Conservation (phyloP, 2,797 vertebrate genomes). For the Holocentrus rufus region DNA sequence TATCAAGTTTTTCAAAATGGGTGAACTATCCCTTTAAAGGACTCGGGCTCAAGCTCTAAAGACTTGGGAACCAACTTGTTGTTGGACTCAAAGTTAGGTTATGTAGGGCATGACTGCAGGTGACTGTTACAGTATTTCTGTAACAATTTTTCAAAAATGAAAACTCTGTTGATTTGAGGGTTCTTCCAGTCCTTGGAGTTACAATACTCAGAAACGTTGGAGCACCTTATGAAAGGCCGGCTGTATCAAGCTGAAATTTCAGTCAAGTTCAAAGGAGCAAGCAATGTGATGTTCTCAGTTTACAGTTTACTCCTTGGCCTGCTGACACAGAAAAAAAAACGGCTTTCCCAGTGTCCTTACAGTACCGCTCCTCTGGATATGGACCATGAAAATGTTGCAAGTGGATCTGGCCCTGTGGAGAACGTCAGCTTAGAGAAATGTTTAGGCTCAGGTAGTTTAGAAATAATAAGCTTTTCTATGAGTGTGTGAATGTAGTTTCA, state of each 20-base stretch:
- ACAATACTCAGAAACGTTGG: constrained; percentile 5
- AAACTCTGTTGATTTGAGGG: background rate
- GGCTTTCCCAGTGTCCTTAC: background rate
- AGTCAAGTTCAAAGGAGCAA: constrained; percentile 21
- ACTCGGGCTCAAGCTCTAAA: background rate
- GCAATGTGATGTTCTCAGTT: constrained; percentile 13
- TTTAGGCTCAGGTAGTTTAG: background rate
- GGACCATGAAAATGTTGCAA: no score
- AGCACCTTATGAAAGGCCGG: constrained; percentile 11
- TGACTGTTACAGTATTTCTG: no score
- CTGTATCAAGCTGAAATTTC: constrained; percentile 5
- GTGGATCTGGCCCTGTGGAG: no score
- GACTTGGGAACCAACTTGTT: background rate
- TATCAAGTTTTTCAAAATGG: no score
- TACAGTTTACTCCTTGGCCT: constrained; percentile 12
- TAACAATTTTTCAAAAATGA: background rate
- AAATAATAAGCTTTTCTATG: background rate
- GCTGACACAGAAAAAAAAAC: background rate
- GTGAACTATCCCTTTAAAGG: background rate
- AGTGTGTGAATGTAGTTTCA: background rate
- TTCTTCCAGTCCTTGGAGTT: background rate
- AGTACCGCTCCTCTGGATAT: background rate
- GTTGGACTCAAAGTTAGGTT: background rate
- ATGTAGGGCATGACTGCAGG: no score
- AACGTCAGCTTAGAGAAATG: background rate